Conservation (phyloP, 2,113 vertebrate genomes). For the pig (Sus scrofa) region DNA sequence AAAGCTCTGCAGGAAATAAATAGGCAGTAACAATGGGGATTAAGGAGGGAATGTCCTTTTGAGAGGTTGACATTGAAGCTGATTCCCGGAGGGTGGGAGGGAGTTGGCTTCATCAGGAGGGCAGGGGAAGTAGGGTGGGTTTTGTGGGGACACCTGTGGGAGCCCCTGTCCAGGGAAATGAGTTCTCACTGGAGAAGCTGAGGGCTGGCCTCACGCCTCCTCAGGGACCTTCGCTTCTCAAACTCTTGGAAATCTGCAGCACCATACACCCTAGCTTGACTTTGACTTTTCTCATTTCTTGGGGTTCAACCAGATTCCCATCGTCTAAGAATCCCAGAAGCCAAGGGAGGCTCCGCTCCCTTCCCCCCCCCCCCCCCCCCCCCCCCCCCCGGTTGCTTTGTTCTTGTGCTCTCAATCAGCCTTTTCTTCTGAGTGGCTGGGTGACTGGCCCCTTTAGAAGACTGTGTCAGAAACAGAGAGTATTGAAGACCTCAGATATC, state of each 20-base stretch:
- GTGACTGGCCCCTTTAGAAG: not conserved
- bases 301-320: not conserved
- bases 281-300: not conserved
- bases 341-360: not conserved
- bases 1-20: not conserved
- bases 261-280: not conserved
- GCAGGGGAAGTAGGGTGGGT: not conserved
- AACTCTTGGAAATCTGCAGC: not conserved
- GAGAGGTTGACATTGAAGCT: not conserved
- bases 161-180: not conserved
- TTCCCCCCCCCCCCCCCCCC: not conserved
- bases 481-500: not conserved
- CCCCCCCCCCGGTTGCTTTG: not conserved
- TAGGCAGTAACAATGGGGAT: not conserved
- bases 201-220: not conserved
- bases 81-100: not conserved
- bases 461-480: not conserved
- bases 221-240: not conserved
- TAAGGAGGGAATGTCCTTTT: not conserved
- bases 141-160: not conserved
- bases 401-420: not conserved
- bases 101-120: not conserved
- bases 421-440: constrained; percentile 10
- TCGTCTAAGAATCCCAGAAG: not conserved
- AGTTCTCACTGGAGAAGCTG: not conserved